phyloP scores from a whole-genome alignment of 2,888 invertebrate species.

The Elmis aenea region DNA sequence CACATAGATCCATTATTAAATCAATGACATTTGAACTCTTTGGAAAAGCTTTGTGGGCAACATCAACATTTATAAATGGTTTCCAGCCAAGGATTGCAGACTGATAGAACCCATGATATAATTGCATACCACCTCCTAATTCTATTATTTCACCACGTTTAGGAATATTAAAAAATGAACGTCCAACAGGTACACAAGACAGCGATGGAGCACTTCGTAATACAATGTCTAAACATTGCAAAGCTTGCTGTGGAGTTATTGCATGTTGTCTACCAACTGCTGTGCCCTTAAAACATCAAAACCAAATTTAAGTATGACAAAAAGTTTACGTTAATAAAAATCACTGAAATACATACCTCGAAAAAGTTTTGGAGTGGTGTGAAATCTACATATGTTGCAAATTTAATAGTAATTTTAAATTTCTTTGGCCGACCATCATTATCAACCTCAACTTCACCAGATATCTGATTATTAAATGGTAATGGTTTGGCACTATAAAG shows the following conservation, averaged over 20 bases:
- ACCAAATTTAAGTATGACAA: no score
- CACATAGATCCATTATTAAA: constrained; percentile 34
- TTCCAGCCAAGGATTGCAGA: constrained; percentile 85
- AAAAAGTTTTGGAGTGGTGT: constrained; percentile 31
- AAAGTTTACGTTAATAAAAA: constrained; percentile 8
- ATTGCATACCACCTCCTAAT: constrained; percentile 77
- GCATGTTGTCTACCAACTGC: constrained; percentile 32
- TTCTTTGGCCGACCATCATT: constrained; percentile 23
- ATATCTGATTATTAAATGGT: constrained; percentile 41
- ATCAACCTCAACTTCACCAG: constrained; percentile 11
- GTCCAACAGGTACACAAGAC: constrained; percentile 56
- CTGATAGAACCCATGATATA: constrained; percentile 93
- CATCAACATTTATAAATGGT: constrained; percentile 87
- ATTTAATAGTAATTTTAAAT: constrained; percentile 52
- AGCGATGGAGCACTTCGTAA: constrained; percentile 61
- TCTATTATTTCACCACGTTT: constrained; percentile 45
- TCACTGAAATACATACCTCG: constrained; percentile 13
- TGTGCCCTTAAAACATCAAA: no score
- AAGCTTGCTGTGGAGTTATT: constrained; percentile 52
- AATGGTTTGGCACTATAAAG: constrained; percentile 52
- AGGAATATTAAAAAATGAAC: constrained; percentile 68
- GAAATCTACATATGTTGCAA: constrained; percentile 54
- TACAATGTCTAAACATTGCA: constrained; percentile 85
- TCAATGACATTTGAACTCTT: constrained; percentile 50
- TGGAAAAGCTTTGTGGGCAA: constrained; percentile 77